Evolutionary conservation across 1,140 invertebrate species (phyloP).

Genomic region (Rhopalosiphum maidis): DNA sequence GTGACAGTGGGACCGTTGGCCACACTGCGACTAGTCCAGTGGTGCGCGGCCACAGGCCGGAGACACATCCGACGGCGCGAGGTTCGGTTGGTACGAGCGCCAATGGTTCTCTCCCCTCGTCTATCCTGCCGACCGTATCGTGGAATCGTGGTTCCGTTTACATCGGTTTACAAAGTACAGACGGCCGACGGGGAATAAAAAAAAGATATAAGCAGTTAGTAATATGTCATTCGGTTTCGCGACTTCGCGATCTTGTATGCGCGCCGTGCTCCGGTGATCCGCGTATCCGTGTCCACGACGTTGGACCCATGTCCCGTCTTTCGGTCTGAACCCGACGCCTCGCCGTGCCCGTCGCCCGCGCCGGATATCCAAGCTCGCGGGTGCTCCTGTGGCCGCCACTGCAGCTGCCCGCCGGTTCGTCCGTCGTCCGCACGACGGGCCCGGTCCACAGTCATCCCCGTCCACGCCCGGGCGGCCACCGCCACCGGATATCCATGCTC

Average conservation of each 20-base stretch:
- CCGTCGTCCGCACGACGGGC: background rate
- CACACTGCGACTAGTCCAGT: constrained; percentile 4
- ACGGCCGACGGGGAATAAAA: constrained; percentile 2
- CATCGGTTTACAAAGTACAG: background rate
- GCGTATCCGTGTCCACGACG: background rate
- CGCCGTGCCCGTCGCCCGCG: background rate
- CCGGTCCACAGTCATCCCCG: background rate
- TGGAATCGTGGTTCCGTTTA: constrained; percentile 57
- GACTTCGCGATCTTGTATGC: background rate
- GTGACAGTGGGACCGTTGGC: background rate
- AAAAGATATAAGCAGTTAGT: background rate
- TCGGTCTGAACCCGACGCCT: background rate
- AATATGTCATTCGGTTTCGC: constrained; percentile 27
- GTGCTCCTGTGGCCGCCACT: background rate
- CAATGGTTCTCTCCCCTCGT: constrained; percentile 53
- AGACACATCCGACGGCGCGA: background rate
- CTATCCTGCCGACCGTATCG: constrained; percentile 51
- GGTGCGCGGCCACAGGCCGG: background rate
- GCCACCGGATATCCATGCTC: constrained; percentile 37
- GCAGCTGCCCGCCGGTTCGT: background rate
- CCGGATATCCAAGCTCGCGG: constrained; percentile 34
- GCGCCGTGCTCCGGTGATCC: background rate
- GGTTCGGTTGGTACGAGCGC: constrained; percentile 51
- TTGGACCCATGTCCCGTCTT: background rate
- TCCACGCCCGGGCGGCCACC: background rate